Percentiles rank a stretch among this genome's conserved stretches.
Evolutionary conservation across 2,888 invertebrate species (phyloP).

Genomic region (Apamea epomidion): DNA sequence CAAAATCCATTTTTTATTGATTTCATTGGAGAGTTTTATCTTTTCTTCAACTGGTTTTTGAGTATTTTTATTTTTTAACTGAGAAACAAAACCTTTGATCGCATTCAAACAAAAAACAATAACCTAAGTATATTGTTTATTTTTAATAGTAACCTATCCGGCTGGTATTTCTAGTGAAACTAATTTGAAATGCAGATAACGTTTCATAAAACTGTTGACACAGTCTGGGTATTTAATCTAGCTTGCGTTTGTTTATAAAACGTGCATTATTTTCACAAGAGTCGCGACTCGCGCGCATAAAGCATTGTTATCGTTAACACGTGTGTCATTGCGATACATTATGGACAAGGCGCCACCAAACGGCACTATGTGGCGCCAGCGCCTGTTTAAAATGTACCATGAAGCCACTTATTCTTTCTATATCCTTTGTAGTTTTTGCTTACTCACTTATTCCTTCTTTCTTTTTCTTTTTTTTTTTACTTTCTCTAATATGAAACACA

Average conservation of each 20-base stretch:
- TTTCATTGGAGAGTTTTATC: slow-evolving; percentile 31
- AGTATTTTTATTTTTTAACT: neutral
- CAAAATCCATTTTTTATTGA: slow-evolving; percentile 19
- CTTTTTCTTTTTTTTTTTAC: neutral
- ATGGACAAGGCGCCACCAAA: slow-evolving; percentile 48
- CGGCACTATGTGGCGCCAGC: neutral
- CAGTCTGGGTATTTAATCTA: slow-evolving; percentile 15
- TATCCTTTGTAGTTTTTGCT: neutral
- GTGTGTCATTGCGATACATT: slow-evolving; percentile 59
- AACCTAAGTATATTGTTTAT: neutral
- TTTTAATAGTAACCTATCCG: neutral
- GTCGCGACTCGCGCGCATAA: slow-evolving; percentile 55
- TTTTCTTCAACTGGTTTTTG: slow-evolving; percentile 39
- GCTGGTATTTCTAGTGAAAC: neutral
- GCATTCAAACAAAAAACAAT: neutral
- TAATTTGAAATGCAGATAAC: neutral
- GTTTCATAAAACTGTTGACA: neutral
- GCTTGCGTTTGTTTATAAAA: slow-evolving; percentile 68
- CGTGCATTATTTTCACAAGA: slow-evolving; percentile 74
- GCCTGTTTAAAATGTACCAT: neutral
- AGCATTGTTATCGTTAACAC: slow-evolving; percentile 66
- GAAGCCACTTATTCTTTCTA: neutral
- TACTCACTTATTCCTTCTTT: neutral
- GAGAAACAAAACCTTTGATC: neutral
- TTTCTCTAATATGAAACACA: neutral